Conservation (phyloP, 2,113 vertebrate species). For the Halcyon senegalensis region DNA sequence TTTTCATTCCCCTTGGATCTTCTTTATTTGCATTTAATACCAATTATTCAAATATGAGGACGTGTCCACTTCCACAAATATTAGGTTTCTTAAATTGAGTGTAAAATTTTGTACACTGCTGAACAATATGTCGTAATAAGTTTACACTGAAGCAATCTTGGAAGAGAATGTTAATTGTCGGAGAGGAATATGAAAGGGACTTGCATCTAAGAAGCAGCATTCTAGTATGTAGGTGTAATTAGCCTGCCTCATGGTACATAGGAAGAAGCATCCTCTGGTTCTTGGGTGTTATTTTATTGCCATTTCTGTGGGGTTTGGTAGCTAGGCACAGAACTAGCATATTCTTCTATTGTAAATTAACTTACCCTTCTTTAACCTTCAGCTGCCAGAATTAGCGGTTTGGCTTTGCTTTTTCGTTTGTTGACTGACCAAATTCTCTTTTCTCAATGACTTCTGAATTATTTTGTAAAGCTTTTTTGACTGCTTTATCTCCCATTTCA, state of each 20-base stretch:
- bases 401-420: slow-evolving; percentile 27
- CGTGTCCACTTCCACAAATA: not conserved
- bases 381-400: slow-evolving; percentile 44
- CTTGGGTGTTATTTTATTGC: not conserved
- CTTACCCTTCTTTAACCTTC: slow-evolving; percentile 54
- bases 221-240: not conserved
- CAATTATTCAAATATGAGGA: not conserved
- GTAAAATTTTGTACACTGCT: not conserved
- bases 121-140: not conserved
- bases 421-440: slow-evolving; percentile 54
- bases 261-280: not conserved
- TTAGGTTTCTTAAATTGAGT: not conserved
- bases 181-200: not conserved
- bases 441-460: slow-evolving; percentile 69
- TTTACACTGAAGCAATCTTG: not conserved
- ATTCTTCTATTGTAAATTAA: not conserved
- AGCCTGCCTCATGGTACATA: rapidly evolving
- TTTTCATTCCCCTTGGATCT: not conserved
- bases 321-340: not conserved
- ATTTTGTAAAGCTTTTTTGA: slow-evolving; percentile 74
- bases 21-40: not conserved
- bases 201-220: not conserved
- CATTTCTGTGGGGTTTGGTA: not conserved
- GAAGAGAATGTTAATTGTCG: not conserved
- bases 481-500: slow-evolving; percentile 76